Base-by-base conservation (phyloP, 64 coral and sea anemone genomes). In the Stichodactyla mertensii region DNA sequence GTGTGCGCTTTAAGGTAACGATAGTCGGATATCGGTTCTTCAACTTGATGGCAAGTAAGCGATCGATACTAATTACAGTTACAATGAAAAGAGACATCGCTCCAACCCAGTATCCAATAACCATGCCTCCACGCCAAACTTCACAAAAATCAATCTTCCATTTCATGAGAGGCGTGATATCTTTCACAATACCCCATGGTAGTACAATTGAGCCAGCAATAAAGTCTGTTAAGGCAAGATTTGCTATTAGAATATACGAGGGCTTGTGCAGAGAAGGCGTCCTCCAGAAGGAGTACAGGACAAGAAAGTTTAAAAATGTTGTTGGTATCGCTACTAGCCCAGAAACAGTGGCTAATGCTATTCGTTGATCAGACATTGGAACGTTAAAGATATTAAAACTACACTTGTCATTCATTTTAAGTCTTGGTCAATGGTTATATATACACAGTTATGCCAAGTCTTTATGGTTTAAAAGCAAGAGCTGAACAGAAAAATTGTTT, bases 161-260 rank as follows among this genome's bases (percentile, higher is more conserved):
- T 6, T 81, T 11, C 78, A 55, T 6, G 52, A 81, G 12, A 54
- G 15, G 15, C 7, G 78, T 20, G 10, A 71, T 19, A 2, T 86
- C 51, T 5, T 9, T 19, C 0, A 52, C 16, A 5, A 74, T 18
- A 22, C 4, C 55, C 10, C 24, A 12, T 9, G 85, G 85, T 14
- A 74, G 45, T 7, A 20, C 53, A 54, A 77, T 20, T 15, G 64
- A 4, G 54, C 85, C 85, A 86, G 14, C n/a, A 8, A 52, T 6
- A 14, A 86, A 54, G 64, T 86, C 85, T 10, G 85, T 86, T 15
- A 86, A 66, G 53, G 85, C 85, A 52, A 86, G 52, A 51, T 54
- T 52, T 71, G 51, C 85, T 12, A 86, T 31, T 3, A 86, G 64
- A 8, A 86, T 74, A 19, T 54, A 86, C 13, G 85, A 86, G 52